Conservation (phyloP, 2,888 invertebrate genomes). For the Blomia tropicalis region DNA sequence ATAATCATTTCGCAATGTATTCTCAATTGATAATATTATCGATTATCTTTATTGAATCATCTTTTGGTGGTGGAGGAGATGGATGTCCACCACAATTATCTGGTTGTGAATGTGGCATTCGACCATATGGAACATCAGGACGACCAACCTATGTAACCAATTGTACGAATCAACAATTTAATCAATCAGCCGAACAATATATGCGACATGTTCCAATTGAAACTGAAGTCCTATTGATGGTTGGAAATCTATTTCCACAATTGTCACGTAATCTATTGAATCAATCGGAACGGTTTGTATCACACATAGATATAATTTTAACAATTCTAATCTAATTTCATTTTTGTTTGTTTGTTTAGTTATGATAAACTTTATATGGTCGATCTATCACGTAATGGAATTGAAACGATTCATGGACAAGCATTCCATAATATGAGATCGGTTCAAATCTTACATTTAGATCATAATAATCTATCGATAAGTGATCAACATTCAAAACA, state of each 20-base stretch:
- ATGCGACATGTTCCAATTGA: slow-evolving; percentile 33
- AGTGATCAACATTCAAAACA: slow-evolving; percentile 38
- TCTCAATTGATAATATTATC: too few relatives aligned
- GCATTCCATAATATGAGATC: slow-evolving; percentile 54
- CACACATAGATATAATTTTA: not conserved
- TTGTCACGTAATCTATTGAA: slow-evolving; percentile 52
- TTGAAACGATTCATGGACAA: slow-evolving; percentile 53
- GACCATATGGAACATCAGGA: not conserved
- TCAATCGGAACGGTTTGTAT: not conserved
- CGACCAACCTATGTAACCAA: slow-evolving; percentile 4
- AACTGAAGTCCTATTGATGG: slow-evolving; percentile 52
- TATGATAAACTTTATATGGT: slow-evolving; percentile 45
- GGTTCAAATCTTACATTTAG: slow-evolving; percentile 51
- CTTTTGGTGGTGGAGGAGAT: too few relatives aligned
- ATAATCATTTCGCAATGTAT: too few relatives aligned
- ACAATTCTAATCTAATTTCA: not conserved
- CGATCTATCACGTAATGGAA: slow-evolving; percentile 57
- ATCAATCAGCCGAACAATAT: not conserved
- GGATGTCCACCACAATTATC: too few relatives aligned
- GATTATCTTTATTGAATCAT: too few relatives aligned
- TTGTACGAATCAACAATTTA: not conserved
- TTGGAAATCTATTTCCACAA: slow-evolving; percentile 49
- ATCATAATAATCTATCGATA: slow-evolving; percentile 53
- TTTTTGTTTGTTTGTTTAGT: slow-evolving; percentile 31
- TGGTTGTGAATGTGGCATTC: too few relatives aligned